Evolutionary conservation across 2,797 vertebrate species (phyloP).

Genomic region (Argyrosomus regius): DNA sequence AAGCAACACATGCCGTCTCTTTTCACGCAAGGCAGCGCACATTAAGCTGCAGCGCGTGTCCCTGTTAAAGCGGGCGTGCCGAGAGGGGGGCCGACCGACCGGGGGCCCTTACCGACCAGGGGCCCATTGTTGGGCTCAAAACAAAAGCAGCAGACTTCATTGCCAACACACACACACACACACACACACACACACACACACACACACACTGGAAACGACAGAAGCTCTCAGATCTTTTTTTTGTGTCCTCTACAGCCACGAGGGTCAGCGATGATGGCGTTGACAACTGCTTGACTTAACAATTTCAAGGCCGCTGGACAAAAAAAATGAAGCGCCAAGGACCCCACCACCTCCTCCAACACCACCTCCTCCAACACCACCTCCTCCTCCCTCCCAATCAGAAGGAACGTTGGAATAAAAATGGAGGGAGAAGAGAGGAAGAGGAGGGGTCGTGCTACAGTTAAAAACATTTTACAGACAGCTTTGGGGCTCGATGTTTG

Average conservation of each 20-base stretch:
- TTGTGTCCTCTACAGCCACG: constrained; percentile 34
- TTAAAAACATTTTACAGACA: constrained; percentile 8
- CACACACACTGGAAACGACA: constrained; percentile 53
- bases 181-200: constrained; percentile 60
- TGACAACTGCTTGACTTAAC: constrained; percentile 73
- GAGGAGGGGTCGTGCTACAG: constrained; percentile 9
- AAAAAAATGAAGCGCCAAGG: constrained; percentile 61
- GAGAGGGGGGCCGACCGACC: constrained; percentile 17
- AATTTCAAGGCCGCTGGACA: constrained; percentile 61
- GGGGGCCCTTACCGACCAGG: constrained; percentile 38
- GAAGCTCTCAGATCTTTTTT: constrained; percentile 59
- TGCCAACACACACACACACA: constrained; percentile 51
- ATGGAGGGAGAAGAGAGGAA: neutral
- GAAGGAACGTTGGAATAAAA: constrained; percentile 45
- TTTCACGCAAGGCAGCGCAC: constrained; percentile 82
- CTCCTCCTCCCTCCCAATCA: neutral
- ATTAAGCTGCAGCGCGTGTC: constrained; percentile 82
- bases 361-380: neutral
- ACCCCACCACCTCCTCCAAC: neutral
- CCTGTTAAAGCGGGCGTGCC: constrained; percentile 65
- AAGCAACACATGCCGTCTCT: constrained; percentile 86
- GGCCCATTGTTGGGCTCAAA: constrained; percentile 74
- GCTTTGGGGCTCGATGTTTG: neutral
- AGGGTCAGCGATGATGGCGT: constrained; percentile 33
- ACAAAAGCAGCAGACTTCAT: constrained; percentile 73